Percentiles rank a stretch among this genome's conserved stretches.
These are phyloP conservation scores for Eulacestoma nigropectus DNA, from an alignment of 2,113 vertebrate genomes.

Conservation along the genomic window DNA sequence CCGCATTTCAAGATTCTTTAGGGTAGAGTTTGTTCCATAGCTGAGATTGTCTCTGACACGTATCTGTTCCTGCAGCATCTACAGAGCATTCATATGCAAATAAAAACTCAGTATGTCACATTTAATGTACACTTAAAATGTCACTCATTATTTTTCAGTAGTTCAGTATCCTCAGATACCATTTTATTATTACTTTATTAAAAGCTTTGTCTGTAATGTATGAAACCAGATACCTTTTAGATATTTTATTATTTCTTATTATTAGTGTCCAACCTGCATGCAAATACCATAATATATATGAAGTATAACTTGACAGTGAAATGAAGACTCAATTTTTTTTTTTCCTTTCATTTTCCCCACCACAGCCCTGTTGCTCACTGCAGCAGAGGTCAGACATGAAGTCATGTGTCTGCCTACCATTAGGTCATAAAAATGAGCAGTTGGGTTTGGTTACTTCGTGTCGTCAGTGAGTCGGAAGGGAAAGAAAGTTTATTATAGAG, in stretches of 20 bases:
- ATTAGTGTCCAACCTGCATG: background rate
- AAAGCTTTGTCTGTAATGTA: background rate
- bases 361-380: background rate
- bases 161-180: background rate
- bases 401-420: background rate
- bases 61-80: slow-evolving; percentile 78
- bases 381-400: background rate
- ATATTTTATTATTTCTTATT: background rate
- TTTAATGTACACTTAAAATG: background rate
- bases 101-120: background rate
- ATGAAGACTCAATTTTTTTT: background rate
- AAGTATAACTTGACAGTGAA: background rate
- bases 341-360: background rate
- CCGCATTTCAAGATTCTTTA: slow-evolving; percentile 78
- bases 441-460: background rate
- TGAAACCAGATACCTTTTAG: background rate
- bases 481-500: background rate
- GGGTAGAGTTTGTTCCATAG: slow-evolving; percentile 75
- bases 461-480: background rate
- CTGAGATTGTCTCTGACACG: slow-evolving; percentile 78
- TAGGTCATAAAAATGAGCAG: background rate
- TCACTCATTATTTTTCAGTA: background rate
- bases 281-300: background rate
- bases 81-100: slow-evolving; percentile 36
- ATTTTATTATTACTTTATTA: background rate